Evolutionary conservation across 2,888 invertebrate species (phyloP).

Genomic region (Cheilosia impressa): DNA sequence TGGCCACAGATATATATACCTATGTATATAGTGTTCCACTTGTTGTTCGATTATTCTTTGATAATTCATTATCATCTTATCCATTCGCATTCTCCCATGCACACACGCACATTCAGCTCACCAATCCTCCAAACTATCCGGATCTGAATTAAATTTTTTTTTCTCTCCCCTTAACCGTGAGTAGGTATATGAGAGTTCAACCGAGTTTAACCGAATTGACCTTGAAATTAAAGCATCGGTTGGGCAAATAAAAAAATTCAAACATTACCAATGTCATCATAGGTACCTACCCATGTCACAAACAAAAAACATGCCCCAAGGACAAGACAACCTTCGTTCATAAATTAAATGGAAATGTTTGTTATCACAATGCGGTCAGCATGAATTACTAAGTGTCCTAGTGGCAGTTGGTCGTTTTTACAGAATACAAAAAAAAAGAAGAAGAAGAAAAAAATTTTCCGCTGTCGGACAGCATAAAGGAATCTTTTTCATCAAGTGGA

Average conservation of each 20-base stretch:
- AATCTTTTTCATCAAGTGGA: constrained; percentile 3
- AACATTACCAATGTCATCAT: constrained; percentile 17
- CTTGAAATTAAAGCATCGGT: constrained; percentile 22
- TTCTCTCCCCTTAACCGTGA: constrained; percentile 13
- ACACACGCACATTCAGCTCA: constrained; percentile 9
- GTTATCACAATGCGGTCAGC: constrained; percentile 59
- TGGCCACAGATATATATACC: constrained; percentile 22
- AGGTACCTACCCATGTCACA: neutral
- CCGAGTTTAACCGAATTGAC: constrained; percentile 32
- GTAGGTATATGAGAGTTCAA: no score
- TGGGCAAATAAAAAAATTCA: constrained; percentile 12
- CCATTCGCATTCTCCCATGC: constrained; percentile 10
- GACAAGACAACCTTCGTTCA: constrained; percentile 44
- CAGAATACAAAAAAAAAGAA: neutral
- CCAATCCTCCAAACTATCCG: neutral
- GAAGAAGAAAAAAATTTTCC: neutral
- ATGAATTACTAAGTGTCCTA: constrained; percentile 41
- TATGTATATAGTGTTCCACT: constrained; percentile 28
- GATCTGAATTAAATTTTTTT: neutral
- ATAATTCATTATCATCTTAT: constrained; percentile 65
- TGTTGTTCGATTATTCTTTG: constrained; percentile 72
- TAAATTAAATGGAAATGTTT: constrained; percentile 60
- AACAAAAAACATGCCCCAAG: constrained; percentile 2
- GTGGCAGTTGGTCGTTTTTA: no score
- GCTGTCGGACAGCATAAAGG: constrained; percentile 3